Conservation (phyloP, 92 coral and sea anemone genomes). For the Heliopora coerulea region DNA sequence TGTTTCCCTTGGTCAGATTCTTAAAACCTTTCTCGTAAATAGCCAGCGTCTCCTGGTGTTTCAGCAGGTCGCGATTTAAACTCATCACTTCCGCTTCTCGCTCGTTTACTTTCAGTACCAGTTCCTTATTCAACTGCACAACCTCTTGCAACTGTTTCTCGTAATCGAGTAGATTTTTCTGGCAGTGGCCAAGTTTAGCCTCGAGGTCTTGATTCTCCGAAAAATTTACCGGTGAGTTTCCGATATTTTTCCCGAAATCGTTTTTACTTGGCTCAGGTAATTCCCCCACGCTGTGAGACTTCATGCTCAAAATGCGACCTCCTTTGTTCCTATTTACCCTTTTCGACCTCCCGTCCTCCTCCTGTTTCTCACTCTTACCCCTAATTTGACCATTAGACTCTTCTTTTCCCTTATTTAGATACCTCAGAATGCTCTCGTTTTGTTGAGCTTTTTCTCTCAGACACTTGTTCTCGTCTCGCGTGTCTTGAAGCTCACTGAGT, state of each 20-base stretch:
- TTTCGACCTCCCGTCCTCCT: neutral
- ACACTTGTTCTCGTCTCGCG: slow-evolving; percentile 37
- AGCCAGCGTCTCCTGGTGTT: slow-evolving; percentile 34
- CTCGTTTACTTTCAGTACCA: slow-evolving; percentile 26
- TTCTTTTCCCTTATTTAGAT: neutral
- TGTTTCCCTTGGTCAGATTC: slow-evolving; percentile 10
- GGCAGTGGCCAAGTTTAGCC: slow-evolving; percentile 28
- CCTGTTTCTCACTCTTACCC: neutral
- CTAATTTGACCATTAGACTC: neutral
- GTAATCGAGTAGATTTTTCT: slow-evolving; percentile 15
- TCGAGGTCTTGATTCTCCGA: slow-evolving; percentile 1
- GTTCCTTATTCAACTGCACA: slow-evolving; percentile 8
- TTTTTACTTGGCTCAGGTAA: neutral
- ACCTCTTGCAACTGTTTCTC: slow-evolving; percentile 29
- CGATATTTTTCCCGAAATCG: neutral
- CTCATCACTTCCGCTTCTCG: slow-evolving; percentile 25
- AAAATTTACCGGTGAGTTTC: no score
- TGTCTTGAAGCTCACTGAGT: slow-evolving; percentile 22
- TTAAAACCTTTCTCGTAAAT: slow-evolving; percentile 36
- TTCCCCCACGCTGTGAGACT: neutral
- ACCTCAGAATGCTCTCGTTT: slow-evolving; percentile 44
- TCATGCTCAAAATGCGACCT: neutral
- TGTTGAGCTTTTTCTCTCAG: slow-evolving; percentile 32
- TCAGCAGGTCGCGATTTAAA: slow-evolving; percentile 21
- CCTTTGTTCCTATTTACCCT: neutral